A percentile compares a stretch with the other conserved stretches of the same genome.
Evolutionary conservation across 2,797 vertebrate species (phyloP).

Genomic region (Australoheros facetus): DNA sequence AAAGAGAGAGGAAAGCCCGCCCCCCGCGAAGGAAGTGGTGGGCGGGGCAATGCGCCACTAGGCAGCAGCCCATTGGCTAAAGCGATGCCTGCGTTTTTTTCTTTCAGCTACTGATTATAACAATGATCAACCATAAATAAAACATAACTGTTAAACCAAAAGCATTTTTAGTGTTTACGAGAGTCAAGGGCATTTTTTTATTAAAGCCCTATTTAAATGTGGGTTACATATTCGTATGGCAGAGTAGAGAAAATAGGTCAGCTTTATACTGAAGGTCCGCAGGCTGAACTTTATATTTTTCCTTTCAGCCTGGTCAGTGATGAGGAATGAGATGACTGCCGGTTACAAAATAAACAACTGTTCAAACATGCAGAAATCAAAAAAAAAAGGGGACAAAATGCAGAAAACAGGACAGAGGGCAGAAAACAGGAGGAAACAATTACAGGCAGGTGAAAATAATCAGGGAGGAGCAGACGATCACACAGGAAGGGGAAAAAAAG

Average conservation of each 20-base stretch:
- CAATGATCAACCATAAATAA: no score
- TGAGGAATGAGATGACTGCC: not conserved
- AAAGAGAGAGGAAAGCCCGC: no score
- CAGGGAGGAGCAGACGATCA: not conserved
- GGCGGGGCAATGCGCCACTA: no score
- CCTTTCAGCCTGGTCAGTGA: not conserved
- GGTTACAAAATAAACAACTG: not conserved
- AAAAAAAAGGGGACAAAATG: not conserved
- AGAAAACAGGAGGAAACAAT: not conserved
- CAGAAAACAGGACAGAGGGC: not conserved
- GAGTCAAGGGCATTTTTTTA: no score
- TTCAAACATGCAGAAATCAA: not conserved
- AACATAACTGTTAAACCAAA: no score
- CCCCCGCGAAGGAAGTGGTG: no score
- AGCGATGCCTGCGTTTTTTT: no score
- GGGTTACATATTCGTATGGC: not conserved
- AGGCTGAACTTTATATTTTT: not conserved
- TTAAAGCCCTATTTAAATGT: no score
- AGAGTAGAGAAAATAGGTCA: not conserved
- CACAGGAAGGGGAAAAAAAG: not conserved
- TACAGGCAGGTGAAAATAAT: not conserved
- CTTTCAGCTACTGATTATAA: no score
- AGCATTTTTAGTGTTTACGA: no score
- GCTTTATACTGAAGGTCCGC: not conserved
- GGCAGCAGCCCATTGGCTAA: no score